phyloP scores from a whole-genome alignment of 2,797 vertebrate genomes.

The Silurus aristotelis region DNA sequence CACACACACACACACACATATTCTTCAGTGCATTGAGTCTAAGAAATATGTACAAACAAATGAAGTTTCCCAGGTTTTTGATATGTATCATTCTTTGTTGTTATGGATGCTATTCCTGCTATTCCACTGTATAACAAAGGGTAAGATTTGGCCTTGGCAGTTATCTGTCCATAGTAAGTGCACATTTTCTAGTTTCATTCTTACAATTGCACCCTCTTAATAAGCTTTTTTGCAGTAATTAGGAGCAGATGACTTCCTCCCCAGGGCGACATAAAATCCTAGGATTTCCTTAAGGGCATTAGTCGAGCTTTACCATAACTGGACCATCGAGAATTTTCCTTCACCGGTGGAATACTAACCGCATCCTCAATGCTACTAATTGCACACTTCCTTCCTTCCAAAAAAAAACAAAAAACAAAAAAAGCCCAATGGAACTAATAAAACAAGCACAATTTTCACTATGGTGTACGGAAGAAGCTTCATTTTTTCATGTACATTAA shows the following conservation, averaged over 20 bases:
- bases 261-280: background rate
- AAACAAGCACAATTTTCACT: conserved; percentile 59
- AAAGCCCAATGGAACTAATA: conserved; percentile 63
- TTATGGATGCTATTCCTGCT: too few species aligned
- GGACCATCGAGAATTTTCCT: conserved; percentile 50
- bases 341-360: conserved; percentile 58
- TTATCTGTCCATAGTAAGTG: background rate
- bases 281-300: conserved; percentile 48
- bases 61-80: background rate
- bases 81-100: too few species aligned
- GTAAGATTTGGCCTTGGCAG: background rate
- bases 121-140: background rate
- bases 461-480: conserved; percentile 57
- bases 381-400: conserved; percentile 43
- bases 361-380: conserved; percentile 57
- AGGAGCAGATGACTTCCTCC: conserved; percentile 14
- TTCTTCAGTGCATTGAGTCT: background rate
- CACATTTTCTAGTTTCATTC: background rate
- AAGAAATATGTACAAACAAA: background rate
- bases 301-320: conserved; percentile 55
- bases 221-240: conserved; percentile 32
- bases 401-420: conserved; percentile 42
- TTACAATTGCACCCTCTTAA: conserved; percentile 28
- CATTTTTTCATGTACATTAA: conserved; percentile 52
- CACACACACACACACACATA: background rate